Percentiles rank a stretch among this genome's conserved stretches.
These are phyloP conservation scores for Eptatretus burgeri DNA, from an alignment of 2,113 vertebrate genomes.

Conservation along the genomic window DNA sequence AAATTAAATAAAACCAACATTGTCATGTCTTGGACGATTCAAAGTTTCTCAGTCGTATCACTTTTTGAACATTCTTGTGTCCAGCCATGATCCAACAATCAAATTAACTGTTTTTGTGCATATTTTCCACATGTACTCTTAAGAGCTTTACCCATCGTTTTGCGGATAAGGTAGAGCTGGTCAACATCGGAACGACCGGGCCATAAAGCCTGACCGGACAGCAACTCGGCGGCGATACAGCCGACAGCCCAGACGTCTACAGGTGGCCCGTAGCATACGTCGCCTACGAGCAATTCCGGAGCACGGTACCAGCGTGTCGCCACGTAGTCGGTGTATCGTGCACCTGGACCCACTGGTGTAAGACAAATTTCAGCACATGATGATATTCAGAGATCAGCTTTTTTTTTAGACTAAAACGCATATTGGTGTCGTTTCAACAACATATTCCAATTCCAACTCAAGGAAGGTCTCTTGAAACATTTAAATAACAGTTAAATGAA, in stretches of 20 bases:
- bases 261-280: slow-evolving; percentile 7
- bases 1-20: too few relatives aligned
- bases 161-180: slow-evolving; percentile 9
- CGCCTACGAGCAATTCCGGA: slow-evolving; percentile 8
- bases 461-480: too few relatives aligned
- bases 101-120: too few relatives aligned
- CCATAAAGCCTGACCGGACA: slow-evolving; percentile 7
- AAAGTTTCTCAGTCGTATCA: too few relatives aligned
- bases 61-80: too few relatives aligned
- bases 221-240: slow-evolving; percentile 9
- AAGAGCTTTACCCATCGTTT: slow-evolving; percentile 5
- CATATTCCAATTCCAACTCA: not conserved
- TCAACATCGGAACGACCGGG: slow-evolving; percentile 7
- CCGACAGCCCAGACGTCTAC: slow-evolving; percentile 10
- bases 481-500: too few relatives aligned
- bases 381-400: too few relatives aligned
- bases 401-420: not conserved
- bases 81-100: too few relatives aligned
- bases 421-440: not conserved
- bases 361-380: too few relatives aligned
- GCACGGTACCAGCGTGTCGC: slow-evolving; percentile 7
- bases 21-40: too few relatives aligned
- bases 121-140: too few relatives aligned
- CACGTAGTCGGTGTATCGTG: slow-evolving; percentile 8
- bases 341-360: slow-evolving; percentile 7